Conservation (phyloP, 2,113 vertebrate species). For the Cettia cetti region DNA sequence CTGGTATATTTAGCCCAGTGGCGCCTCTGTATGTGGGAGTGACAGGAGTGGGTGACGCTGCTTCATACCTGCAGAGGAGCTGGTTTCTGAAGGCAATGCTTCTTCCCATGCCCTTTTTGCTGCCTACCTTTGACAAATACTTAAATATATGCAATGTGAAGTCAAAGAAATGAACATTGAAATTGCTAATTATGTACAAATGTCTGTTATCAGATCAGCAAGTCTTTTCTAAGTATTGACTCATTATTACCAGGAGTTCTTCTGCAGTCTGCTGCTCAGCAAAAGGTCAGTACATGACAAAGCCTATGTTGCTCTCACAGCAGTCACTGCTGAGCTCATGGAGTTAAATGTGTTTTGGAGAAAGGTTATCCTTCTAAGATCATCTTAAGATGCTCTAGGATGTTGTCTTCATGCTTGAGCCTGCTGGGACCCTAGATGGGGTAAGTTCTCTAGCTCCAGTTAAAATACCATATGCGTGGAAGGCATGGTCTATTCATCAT, state of each 20-base stretch:
- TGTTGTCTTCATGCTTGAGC: neutral
- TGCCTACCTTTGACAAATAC: neutral
- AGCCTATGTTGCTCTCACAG: neutral
- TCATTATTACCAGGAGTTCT: slow-evolving; percentile 10
- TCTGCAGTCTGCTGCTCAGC: neutral
- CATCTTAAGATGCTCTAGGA: neutral
- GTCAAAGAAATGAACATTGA: neutral
- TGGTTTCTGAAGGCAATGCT: neutral
- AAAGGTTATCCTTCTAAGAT: neutral
- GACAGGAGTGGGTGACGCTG: neutral
- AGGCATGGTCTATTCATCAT: fast-evolving
- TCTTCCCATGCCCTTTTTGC: neutral
- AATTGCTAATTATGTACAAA: neutral
- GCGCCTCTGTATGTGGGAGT: neutral
- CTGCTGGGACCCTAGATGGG: neutral
- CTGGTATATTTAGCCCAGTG: neutral
- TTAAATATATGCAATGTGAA: neutral
- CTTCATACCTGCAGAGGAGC: neutral
- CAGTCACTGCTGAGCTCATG: neutral
- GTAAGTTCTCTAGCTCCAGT: neutral
- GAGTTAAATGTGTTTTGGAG: neutral
- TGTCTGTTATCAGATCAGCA: neutral
- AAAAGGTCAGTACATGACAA: neutral
- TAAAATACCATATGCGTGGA: fast-evolving
- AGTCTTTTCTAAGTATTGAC: neutral